Base-by-base conservation (phyloP, 2,888 invertebrate species). In the Lapara coniferarum region DNA sequence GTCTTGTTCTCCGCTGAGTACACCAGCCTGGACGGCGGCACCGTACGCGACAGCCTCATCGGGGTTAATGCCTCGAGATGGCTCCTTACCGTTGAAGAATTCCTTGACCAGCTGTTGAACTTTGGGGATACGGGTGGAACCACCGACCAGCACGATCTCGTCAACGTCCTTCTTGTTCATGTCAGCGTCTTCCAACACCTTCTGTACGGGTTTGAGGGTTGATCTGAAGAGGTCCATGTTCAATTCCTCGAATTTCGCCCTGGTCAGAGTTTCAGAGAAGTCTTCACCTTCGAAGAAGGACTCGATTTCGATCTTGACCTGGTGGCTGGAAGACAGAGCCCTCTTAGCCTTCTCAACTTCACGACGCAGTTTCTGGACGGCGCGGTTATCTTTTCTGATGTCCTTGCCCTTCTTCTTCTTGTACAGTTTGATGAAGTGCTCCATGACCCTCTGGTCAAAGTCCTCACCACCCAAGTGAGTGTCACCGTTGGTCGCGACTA, bases 31-130 rank as follows among this genome's bases (percentile, higher is more conserved):
- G 10, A 99, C 99, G 77, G 99, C 99, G 57, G 99, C 99, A 84
- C 99, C 99, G 87, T 98, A 99, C 66, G 99, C 99, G 71, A 99
- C 99, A 79, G 99, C 99, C 91, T 99, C 99, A 89, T 99, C 99
- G 68, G 99, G 99, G 91, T 99, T 99, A 89, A 99, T 99, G 77
- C 99, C 99, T 84, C 99, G 96, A 69, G 98, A 98, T 72, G 99
- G 99, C 94, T 99, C 99, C 94, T 99, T 99, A 78, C 99, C 99
- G 78, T 97, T 97, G 93, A 99, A 99, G 95, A 97, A 98, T 88
- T 98, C 98, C 85, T 98, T 98, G 14, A 98, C 98, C 78, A 98
- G 89, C 87, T 98, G 97, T 86, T 98, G 99, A 46, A 99, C 97
- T 91, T 99, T 99, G 70, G 99, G 99, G 82, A 99, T 99, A 95